phyloP scores from a whole-genome alignment of 2,888 invertebrate genomes.

The Epinotia ramella region DNA sequence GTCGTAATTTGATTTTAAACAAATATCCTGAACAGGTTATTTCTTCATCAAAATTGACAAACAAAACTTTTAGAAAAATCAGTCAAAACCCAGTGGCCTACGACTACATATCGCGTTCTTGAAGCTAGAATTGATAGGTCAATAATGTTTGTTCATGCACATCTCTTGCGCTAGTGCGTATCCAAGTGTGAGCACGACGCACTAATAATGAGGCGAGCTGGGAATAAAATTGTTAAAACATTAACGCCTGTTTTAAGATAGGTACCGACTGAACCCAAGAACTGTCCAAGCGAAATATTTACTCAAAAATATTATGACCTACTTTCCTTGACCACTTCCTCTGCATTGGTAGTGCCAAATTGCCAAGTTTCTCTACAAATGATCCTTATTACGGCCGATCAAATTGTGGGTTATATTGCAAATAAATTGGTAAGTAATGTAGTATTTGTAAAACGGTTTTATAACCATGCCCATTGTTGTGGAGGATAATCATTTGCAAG shows the following conservation, averaged over 20 bases:
- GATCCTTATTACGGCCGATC: slow-evolving; percentile 11
- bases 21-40: no score
- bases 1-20: no score
- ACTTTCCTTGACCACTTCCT: slow-evolving; percentile 42
- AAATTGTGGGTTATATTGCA: slow-evolving; percentile 11
- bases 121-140: no score
- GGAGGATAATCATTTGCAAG: neutral
- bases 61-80: no score
- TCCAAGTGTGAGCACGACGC: neutral
- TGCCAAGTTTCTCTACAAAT: slow-evolving; percentile 14
- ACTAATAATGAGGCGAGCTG: neutral
- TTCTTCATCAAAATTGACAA: no score
- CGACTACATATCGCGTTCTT: no score
- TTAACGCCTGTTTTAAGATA: neutral
- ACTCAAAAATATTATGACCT: slow-evolving; percentile 28
- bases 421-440: neutral
- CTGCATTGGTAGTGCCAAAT: slow-evolving; percentile 11
- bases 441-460: slow-evolving; percentile 15
- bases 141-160: no score
- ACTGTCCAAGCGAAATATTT: slow-evolving; percentile 22
- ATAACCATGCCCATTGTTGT: neutral
- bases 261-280: slow-evolving; percentile 7
- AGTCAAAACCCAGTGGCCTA: no score
- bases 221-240: neutral
- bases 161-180: neutral